phyloP scores from a whole-genome alignment of 2,113 vertebrate species.

The Pongo pygmaeus region DNA sequence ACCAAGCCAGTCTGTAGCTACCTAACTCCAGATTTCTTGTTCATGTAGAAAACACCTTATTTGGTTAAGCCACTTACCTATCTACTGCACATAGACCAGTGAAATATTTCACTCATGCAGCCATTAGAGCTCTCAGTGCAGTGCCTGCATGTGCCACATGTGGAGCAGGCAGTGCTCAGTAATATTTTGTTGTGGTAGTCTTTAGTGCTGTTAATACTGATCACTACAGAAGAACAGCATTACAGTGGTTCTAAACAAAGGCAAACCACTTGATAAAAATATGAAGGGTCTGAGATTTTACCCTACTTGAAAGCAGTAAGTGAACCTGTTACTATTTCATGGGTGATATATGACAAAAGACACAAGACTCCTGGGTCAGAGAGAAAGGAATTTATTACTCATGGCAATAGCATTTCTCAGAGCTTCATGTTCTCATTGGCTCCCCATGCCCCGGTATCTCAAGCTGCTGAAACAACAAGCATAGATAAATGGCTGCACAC shows the following conservation, averaged over 20 bases:
- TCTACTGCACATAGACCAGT: fast-evolving
- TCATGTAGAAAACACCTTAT: not conserved
- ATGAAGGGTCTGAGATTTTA: not conserved
- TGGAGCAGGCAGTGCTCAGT: not conserved
- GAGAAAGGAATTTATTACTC: not conserved
- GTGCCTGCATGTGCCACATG: fast-evolving
- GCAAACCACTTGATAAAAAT: not conserved
- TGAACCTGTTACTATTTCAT: not conserved
- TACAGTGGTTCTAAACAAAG: not conserved
- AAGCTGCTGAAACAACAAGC: not conserved
- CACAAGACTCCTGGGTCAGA: not conserved
- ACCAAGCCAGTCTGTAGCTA: not conserved
- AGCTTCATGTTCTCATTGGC: not conserved
- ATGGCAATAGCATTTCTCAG: no score
- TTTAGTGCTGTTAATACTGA: not conserved
- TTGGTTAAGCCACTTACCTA: not conserved
- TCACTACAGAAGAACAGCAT: not conserved
- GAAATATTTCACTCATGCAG: not conserved
- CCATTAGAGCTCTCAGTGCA: no score
- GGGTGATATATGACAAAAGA: not conserved
- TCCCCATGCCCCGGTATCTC: fast-evolving
- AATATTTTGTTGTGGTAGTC: no score
- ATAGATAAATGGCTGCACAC: not conserved
- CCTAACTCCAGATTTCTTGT: not conserved
- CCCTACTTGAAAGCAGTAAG: not conserved